Evolutionary conservation across 1,140 invertebrate species (phyloP).

Genomic region (Delia radicum): DNA sequence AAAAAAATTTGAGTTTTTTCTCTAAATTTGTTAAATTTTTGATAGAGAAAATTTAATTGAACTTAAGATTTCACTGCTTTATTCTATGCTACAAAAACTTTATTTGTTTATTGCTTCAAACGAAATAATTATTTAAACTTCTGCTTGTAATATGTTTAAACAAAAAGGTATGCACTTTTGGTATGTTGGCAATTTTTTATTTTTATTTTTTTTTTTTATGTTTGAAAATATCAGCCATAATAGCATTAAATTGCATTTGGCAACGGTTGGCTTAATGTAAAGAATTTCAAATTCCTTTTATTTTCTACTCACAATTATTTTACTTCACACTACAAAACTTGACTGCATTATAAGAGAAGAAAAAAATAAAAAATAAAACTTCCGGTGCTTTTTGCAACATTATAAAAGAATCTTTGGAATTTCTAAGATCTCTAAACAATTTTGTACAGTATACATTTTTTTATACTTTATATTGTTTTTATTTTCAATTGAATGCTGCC

Average conservation of each 20-base stretch:
- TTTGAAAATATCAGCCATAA: background rate
- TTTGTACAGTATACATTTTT: too few species aligned
- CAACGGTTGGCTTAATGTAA: background rate
- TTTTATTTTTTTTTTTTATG: background rate
- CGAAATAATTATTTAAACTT: too few species aligned
- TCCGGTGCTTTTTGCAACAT: background rate
- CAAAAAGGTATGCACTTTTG: conserved; percentile 4
- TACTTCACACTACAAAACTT: background rate
- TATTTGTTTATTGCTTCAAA: too few species aligned
- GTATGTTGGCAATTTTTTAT: background rate
- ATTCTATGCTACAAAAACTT: too few species aligned
- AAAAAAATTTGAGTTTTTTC: too few species aligned
- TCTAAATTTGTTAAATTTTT: too few species aligned
- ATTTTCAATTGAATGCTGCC: background rate
- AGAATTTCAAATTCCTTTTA: background rate
- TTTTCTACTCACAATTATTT: background rate
- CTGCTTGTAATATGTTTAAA: too few species aligned
- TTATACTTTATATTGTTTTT: too few species aligned
- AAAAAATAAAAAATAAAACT: background rate
- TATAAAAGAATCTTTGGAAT: background rate
- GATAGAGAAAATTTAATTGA: too few species aligned
- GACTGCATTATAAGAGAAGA: background rate
- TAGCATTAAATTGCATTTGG: background rate
- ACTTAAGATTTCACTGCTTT: too few species aligned
- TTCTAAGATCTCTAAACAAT: background rate